Base-by-base conservation (phyloP, 1,140 invertebrate species). In the Anagrus nilaparvatae region DNA sequence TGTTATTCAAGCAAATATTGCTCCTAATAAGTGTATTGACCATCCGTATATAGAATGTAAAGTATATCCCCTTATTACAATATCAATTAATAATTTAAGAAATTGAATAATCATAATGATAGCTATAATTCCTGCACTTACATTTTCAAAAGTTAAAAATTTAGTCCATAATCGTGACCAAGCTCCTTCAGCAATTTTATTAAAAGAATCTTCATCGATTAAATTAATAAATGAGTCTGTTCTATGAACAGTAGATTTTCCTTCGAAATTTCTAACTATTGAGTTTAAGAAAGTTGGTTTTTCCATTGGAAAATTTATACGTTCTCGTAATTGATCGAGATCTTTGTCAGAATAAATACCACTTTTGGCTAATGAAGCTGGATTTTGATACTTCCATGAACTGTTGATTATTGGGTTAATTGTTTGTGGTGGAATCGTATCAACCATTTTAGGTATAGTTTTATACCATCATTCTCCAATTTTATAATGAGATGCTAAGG, bases 241-340 rank as follows among this genome's bases (percentile, higher is more conserved):
- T 2, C 17, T 21, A 14, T 29, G 24, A 16, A 35, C 13, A 5
- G 13, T 6, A 5, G 12, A 13, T 2, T 34, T 17, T 21, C 48
- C 44, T 1, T 39, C 32, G 3, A 35, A 30, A 18, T 29, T 37
- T 13, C 40, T 28, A 19, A 36, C 36, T 18, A 37, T 18, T 28
- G 21, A 35, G 7, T 42, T 43, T 12, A 49, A 29, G 2, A 49
- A 13, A 1, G 40, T 36, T 40, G 42, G 23, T n/a, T 19, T 34
- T 19, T 51, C 44, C 0, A 35, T 25, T 0, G 47, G 40, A 18
- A 47, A 49, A 41, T 48, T 49, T 5, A 51, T 47, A 9, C 39
- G n/a, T 3, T 46, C 30, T 5, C 40, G 2, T 3, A 51, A 8
- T 24, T 38, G 25, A 1, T 52, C 40, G 0, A 52, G 29, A 23